Evolutionary conservation across 2,113 vertebrate species (phyloP).

Genomic region (human): DNA sequence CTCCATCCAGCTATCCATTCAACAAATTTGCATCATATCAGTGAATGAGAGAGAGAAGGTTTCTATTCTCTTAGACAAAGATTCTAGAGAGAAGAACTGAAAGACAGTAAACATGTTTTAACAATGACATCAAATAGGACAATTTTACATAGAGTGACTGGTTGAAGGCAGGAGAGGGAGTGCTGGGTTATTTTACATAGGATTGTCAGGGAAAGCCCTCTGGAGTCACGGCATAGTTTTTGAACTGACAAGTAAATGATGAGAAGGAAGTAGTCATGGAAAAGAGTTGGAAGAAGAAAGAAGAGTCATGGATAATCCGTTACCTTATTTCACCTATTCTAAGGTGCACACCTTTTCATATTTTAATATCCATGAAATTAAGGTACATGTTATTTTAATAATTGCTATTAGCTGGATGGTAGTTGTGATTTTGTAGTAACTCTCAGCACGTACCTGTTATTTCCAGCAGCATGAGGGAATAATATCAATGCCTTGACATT

Average conservation of each 20-base stretch:
- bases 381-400: neutral
- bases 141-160: neutral
- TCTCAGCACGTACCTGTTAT: neutral
- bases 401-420: neutral
- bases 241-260: neutral
- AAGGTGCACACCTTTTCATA: neutral
- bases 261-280: neutral
- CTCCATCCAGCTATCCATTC: neutral
- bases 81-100: neutral
- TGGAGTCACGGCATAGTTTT: neutral
- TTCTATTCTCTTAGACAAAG: neutral
- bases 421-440: neutral
- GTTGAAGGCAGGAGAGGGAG: fast-evolving
- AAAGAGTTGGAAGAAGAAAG: neutral
- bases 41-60: neutral
- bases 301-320: no score
- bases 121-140: neutral
- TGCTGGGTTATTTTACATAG: neutral
- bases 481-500: neutral
- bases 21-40: neutral
- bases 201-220: neutral
- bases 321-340: neutral
- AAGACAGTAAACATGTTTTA: neutral
- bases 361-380: neutral
- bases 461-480: neutral